phyloP scores from a whole-genome alignment of 2,113 vertebrate species.

The Amazona guildingii region DNA sequence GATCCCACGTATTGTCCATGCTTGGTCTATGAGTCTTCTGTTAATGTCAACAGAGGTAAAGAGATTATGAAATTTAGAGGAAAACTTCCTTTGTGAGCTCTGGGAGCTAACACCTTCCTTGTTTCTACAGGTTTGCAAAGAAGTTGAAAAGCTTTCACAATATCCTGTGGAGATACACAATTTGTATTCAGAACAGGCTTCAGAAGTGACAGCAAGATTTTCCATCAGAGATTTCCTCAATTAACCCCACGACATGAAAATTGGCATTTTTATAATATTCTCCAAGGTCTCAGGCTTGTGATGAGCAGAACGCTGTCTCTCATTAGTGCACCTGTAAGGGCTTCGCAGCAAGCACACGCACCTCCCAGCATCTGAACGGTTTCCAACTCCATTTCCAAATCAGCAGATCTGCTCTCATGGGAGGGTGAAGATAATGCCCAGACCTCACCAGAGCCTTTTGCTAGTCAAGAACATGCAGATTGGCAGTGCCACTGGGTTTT shows the following conservation, averaged over 20 bases:
- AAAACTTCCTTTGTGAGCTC: neutral
- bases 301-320: constrained; percentile 25
- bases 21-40: neutral
- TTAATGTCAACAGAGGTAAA: neutral
- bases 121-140: neutral
- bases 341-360: neutral
- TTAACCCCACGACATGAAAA: constrained; percentile 65
- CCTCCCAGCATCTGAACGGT: neutral
- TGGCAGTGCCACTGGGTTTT: neutral
- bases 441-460: neutral
- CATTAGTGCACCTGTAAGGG: constrained; percentile 47
- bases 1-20: neutral
- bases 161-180: neutral
- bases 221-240: constrained; percentile 56
- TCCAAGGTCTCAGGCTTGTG: constrained; percentile 37
- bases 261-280: constrained; percentile 55
- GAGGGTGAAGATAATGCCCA: neutral
- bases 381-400: neutral
- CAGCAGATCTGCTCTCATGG: neutral
- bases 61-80: neutral
- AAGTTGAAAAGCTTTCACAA: neutral
- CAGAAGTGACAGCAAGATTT: constrained; percentile 48
- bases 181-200: constrained; percentile 44
- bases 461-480: neutral
- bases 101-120: neutral